Evolutionary conservation across 2,888 invertebrate genomes (phyloP).

Genomic region (Ellobium chinense): DNA sequence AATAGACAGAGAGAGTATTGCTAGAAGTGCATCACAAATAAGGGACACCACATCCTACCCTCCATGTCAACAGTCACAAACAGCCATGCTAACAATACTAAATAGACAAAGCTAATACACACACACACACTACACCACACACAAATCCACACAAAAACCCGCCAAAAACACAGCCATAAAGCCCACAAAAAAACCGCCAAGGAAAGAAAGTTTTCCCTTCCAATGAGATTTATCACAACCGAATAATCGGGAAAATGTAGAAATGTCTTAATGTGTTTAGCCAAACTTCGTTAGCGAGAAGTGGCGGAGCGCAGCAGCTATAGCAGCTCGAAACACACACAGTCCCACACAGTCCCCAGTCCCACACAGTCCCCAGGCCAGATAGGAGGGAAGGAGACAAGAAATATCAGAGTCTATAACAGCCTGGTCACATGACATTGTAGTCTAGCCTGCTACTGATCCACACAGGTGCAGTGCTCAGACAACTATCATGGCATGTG

Average conservation of each 20-base stretch:
- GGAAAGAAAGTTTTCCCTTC: constrained; percentile 7
- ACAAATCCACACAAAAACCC: not conserved
- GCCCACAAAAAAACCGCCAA: not conserved
- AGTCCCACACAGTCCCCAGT: too few species aligned
- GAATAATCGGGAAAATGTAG: constrained; percentile 41
- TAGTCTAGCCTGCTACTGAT: too few species aligned
- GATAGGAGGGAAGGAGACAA: not conserved
- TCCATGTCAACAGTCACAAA: not conserved
- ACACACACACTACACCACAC: not conserved
- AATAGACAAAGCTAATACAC: not conserved
- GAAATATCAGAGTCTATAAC: too few species aligned
- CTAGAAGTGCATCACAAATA: not conserved
- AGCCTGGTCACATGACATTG: too few species aligned
- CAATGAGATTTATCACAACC: constrained; percentile 44
- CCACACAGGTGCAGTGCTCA: too few species aligned
- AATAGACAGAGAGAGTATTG: not conserved
- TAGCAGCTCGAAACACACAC: too few species aligned
- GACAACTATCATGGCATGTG: too few species aligned
- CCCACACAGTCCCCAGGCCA: not conserved
- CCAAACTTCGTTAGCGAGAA: constrained; percentile 23
- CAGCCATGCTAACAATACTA: not conserved
- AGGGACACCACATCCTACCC: not conserved
- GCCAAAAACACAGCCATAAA: not conserved
- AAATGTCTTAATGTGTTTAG: constrained; percentile 41
- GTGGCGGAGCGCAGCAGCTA: too few species aligned